phyloP scores from a whole-genome alignment of 2,797 vertebrate species.

The Karalla daura region DNA sequence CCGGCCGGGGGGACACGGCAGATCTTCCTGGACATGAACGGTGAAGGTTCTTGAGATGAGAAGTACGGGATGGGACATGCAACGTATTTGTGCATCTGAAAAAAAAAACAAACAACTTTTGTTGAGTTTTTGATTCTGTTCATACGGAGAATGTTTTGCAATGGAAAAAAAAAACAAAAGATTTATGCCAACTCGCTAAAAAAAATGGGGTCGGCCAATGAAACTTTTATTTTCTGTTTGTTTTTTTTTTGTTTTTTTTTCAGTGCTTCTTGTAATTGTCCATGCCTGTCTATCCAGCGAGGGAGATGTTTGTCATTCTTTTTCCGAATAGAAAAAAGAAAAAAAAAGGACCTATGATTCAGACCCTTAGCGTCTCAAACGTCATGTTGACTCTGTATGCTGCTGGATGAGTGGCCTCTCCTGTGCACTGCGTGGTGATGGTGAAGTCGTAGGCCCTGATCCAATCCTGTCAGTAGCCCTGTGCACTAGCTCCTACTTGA shows the following conservation, averaged over 20 bases:
- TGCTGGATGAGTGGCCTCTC: conserved; percentile 62
- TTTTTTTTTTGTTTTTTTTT: conserved; percentile 54
- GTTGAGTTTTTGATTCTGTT: conserved; percentile 75
- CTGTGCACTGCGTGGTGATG: conserved; percentile 59
- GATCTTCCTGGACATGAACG: conserved; percentile 41
- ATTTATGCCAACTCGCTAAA: conserved; percentile 54
- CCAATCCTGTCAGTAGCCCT: conserved; percentile 73
- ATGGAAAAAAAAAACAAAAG: conserved; percentile 62
- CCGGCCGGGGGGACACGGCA: conserved; percentile 36
- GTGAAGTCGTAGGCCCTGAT: conserved; percentile 62
- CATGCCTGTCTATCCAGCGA: conserved; percentile 72
- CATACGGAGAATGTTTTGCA: conserved; percentile 82
- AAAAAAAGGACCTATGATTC: conserved; percentile 70
- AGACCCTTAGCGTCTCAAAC: conserved; percentile 57
- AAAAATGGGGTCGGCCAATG: conserved; percentile 54
- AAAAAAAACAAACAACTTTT: no score
- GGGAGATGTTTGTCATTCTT: conserved; percentile 66
- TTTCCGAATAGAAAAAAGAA: conserved; percentile 59
- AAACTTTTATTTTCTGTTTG: conserved; percentile 9
- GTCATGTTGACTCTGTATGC: conserved; percentile 59
- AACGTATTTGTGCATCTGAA: conserved; percentile 74
- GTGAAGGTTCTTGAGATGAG: conserved; percentile 21
- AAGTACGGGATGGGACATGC: conserved; percentile 55
- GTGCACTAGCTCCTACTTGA: conserved; percentile 69
- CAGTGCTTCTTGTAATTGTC: conserved; percentile 80